Evolutionary conservation across 2,113 vertebrate species (phyloP).

Genomic region (Neoarius graeffei): DNA sequence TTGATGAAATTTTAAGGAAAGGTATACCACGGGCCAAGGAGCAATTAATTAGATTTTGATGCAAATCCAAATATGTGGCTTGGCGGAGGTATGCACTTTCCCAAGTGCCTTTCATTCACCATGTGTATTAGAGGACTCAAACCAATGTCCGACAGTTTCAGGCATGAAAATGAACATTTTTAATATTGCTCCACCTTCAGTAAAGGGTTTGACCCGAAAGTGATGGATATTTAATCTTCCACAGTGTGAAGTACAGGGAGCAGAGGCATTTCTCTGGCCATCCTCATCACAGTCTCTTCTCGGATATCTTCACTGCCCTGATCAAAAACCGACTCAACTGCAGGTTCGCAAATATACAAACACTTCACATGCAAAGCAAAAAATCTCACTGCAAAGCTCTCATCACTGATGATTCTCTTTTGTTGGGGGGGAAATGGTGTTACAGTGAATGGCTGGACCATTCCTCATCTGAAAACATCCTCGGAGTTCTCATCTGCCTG

Average conservation of each 20-base stretch:
- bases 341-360: slow-evolving; percentile 68
- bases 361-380: not conserved
- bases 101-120: no score
- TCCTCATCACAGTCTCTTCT: slow-evolving; percentile 75
- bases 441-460: slow-evolving; percentile 80
- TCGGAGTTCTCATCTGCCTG: slow-evolving; percentile 83
- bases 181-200: not conserved
- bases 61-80: no score
- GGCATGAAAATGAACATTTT: not conserved
- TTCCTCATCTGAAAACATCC: slow-evolving; percentile 74
- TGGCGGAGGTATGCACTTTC: no score
- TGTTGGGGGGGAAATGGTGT: not conserved
- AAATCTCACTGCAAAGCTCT: not conserved
- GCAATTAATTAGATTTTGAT: no score
- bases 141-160: not conserved
- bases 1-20: no score
- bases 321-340: slow-evolving; percentile 82
- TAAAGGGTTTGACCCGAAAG: not conserved
- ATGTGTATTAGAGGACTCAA: no score
- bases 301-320: slow-evolving; percentile 77
- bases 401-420: not conserved
- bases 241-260: slow-evolving; percentile 80
- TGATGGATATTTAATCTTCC: slow-evolving; percentile 11
- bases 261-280: slow-evolving; percentile 84
- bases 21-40: no score